Conservation (phyloP, 1,140 invertebrate species). For the Triops longicaudatus region DNA sequence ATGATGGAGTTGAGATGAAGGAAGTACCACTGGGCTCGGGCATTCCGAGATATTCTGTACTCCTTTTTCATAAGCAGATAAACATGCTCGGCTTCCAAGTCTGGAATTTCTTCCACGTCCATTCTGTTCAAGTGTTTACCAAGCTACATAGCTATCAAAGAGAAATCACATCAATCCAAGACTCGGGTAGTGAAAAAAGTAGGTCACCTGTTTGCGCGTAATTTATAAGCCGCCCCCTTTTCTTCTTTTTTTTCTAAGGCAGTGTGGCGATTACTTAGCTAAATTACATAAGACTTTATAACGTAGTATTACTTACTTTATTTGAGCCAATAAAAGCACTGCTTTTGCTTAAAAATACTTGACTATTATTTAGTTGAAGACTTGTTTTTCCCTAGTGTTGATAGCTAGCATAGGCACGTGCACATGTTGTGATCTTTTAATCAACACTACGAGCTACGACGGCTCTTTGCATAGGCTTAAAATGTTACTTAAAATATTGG, state of each 20-base stretch:
- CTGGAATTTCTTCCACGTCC: slow-evolving; percentile 21
- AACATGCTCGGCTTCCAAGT: slow-evolving; percentile 55
- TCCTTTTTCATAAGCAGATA: slow-evolving; percentile 64
- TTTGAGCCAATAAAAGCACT: neutral
- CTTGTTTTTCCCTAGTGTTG: neutral
- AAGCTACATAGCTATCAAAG: neutral
- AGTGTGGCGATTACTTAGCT: neutral
- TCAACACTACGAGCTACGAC: neutral
- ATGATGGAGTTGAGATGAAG: slow-evolving; percentile 57
- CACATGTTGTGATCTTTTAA: neutral
- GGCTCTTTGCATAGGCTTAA: neutral
- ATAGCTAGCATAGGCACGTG: neutral
- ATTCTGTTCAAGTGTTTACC: neutral
- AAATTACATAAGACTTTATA: neutral
- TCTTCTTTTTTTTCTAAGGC: neutral
- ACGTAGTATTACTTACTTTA: neutral
- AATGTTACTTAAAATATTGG: neutral
- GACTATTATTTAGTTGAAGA: neutral
- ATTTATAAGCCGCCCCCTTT: neutral
- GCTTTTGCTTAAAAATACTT: neutral
- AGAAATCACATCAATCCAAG: neutral
- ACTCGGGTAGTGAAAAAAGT: neutral
- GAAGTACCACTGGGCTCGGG: slow-evolving; percentile 65
- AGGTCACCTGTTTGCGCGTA: slow-evolving; percentile 1
- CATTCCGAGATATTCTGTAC: slow-evolving; percentile 64